Evolutionary conservation across 2,797 vertebrate genomes (phyloP), one percentile per base, ranked within the genome.

Genomic region (Craterocephalus amniculus): DNA sequence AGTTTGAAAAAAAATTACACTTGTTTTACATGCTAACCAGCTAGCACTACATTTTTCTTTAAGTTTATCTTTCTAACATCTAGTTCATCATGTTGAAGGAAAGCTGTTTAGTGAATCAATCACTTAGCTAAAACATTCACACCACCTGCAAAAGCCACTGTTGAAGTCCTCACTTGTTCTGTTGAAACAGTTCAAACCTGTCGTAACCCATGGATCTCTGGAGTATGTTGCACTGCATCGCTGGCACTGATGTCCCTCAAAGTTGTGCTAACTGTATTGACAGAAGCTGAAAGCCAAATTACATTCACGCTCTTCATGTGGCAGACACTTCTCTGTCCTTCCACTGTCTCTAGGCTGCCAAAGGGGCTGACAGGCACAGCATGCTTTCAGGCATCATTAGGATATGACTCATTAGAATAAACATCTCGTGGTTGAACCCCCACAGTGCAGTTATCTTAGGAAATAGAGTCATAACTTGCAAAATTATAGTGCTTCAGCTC

Each of bases 401-500:
- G 78, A 84, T 57, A 67, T 88, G 85, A 91, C 70, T 92, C 89
- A 89, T 62, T 67, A 72, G 59, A 78, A 69, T 60, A 63, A 78
- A 79, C 5, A 1, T 64, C 70, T 87, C 49, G 54, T 56, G 66
- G 43, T 57, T 60, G 24, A 80, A 52, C 67, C 61, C 51, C 67
- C 29, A 48, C 71, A 38, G 75, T 54, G 70, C 22, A 64, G 73
- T 62, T 78, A 74, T 77, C 29, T 68, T 35, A 35, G 57, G 55
- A 77, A 72, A 82, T 38, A 67, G 51, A 77, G 58, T 70, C 2
- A 40, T 75, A 75, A 63, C 62, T 88, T 83, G 66, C 63, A 70
- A 85, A 83, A 74, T 84, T 54, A 85, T 51, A 80, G 66, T 62
- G 67, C 56, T 86, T 80, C 74, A 66, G 58, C 36, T 66, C n/a